These are phyloP conservation scores for Paraplagusia blochii DNA, from an alignment of 2,113 vertebrate species.

Conservation along the genomic window DNA sequence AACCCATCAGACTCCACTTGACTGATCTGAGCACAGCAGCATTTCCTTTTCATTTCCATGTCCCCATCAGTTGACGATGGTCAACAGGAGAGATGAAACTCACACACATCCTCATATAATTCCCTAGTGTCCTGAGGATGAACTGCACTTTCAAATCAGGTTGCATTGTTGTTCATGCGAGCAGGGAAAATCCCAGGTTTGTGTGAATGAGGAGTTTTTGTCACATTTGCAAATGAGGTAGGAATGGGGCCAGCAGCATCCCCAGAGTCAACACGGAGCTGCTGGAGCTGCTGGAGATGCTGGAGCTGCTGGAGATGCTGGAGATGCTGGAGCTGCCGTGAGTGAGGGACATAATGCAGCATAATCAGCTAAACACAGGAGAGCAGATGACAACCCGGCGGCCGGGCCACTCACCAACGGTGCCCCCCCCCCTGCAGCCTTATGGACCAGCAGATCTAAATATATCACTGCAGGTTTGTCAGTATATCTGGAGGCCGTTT, in stretches of 20 bases:
- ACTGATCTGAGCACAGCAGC: constrained; percentile 37
- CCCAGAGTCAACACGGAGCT: constrained; percentile 21
- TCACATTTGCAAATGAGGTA: constrained; percentile 55
- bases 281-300: constrained; percentile 8
- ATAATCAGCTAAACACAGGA: constrained; percentile 44
- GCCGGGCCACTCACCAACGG: constrained; percentile 2
- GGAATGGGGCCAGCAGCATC: constrained; percentile 23
- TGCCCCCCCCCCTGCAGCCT: constrained; percentile 6
- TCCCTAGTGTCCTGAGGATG: constrained; percentile 54
- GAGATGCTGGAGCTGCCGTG: constrained; percentile 25
- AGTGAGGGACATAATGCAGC: constrained; percentile 39
- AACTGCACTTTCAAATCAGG: constrained; percentile 58
- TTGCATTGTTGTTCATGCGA: constrained; percentile 8
- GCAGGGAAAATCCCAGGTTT: constrained; percentile 39
- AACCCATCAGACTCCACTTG: constrained; percentile 15
- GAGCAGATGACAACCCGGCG: constrained; percentile 25
- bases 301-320: constrained; percentile 19
- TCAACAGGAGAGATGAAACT: too few relatives aligned
- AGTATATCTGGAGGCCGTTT: constrained; percentile 22
- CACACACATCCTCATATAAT: constrained; percentile 21
- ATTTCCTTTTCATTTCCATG: constrained; percentile 53
- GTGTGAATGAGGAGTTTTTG: constrained; percentile 41
- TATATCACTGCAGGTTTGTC: neutral
- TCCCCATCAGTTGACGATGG: too few relatives aligned
- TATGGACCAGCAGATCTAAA: constrained; percentile 24